phyloP scores from a whole-genome alignment of 35 echinoderm and acorn worm genomes.

The Nesometra sesokonis region DNA sequence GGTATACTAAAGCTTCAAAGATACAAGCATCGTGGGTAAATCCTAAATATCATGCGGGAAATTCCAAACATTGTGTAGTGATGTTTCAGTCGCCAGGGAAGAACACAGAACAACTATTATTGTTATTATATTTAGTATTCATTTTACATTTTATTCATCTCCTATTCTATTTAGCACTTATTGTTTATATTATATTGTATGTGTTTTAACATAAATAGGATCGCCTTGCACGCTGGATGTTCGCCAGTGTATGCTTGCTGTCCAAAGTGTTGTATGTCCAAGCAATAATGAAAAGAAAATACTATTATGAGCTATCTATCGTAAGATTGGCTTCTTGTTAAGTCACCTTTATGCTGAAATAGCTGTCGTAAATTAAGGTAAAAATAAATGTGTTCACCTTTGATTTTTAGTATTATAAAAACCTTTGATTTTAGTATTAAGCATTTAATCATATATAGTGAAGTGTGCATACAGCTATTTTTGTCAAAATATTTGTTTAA shows the following conservation, averaged over 20 bases:
- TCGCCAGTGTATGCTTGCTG: not conserved
- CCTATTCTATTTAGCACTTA: not conserved
- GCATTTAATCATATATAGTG: not conserved
- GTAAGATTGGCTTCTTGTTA: not conserved
- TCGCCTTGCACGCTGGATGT: not conserved
- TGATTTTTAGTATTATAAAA: not conserved
- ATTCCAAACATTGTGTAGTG: no score
- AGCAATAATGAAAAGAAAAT: not conserved
- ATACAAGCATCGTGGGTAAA: no score
- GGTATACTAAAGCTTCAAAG: no score
- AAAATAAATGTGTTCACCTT: not conserved
- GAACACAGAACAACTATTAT: no score
- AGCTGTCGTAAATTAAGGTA: not conserved
- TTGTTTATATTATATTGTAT: not conserved
- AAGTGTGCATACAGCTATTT: no score
- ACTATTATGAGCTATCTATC: not conserved
- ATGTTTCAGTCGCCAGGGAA: no score
- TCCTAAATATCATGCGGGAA: no score
- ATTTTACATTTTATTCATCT: no score
- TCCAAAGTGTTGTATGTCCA: not conserved
- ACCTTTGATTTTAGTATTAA: not conserved
- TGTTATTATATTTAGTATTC: no score
- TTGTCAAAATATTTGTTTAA: not conserved
- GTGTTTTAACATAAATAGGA: not conserved
- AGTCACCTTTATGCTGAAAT: not conserved